phyloP scores from a whole-genome alignment of 2,113 vertebrate species.

The Sigmodon hispidus region DNA sequence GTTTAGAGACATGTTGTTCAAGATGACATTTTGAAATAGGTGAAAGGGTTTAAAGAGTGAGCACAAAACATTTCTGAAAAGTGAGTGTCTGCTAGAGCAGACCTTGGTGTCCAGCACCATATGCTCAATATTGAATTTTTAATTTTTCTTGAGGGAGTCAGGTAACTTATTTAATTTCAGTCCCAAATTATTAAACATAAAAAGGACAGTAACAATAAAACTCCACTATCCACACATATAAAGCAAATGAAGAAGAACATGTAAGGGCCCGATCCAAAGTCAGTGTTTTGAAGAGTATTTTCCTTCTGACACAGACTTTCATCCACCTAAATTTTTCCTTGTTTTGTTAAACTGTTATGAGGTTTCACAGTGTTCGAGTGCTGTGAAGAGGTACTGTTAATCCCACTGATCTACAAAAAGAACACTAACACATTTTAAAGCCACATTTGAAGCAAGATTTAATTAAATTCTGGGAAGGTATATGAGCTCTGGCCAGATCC shows the following conservation, averaged over 20 bases:
- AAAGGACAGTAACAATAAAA: not conserved
- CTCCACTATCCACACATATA: not conserved
- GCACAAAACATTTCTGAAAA: not conserved
- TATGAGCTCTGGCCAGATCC: not conserved
- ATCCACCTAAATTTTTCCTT: not conserved
- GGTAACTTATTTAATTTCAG: not conserved
- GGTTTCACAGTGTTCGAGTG: not conserved
- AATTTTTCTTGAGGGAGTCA: not conserved
- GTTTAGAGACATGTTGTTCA: not conserved
- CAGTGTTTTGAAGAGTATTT: not conserved
- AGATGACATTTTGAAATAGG: not conserved
- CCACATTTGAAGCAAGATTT: not conserved
- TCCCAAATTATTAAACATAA: not conserved
- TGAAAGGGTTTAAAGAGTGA: not conserved
- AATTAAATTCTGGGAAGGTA: not conserved
- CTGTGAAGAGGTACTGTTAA: not conserved
- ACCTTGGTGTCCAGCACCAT: not conserved
- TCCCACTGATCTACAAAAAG: not conserved
- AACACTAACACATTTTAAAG: not conserved
- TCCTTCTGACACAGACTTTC: too few relatives aligned
- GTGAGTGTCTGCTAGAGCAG: not conserved
- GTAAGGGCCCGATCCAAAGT: not conserved
- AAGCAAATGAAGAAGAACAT: not conserved
- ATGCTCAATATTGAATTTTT: not conserved
- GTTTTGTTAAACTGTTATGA: not conserved